Base-by-base conservation (phyloP, 2,113 vertebrate species). In the Centropus unirufus region DNA sequence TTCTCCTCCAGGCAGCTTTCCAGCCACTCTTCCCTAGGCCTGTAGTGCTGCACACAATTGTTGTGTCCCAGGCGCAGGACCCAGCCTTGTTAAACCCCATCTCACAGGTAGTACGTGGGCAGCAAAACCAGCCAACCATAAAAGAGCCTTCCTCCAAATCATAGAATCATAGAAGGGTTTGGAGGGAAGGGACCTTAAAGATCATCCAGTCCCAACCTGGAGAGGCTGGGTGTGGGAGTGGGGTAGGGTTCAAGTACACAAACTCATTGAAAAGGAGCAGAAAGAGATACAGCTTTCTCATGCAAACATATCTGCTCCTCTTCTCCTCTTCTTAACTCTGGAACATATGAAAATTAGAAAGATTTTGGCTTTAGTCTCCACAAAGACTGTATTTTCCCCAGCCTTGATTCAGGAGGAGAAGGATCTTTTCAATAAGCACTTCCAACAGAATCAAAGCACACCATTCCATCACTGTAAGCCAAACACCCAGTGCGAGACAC, bases 91-190 rank as follows among this genome's bases (percentile, higher is more conserved):
- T 36, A 36, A 36, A 36, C 36, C 27, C 58, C 2, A 1, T 90
- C 55, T 83, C 63, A 22, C n/a, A 69, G 68, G 59, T n/a, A 62
- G 51, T 0, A 0, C 0, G 0, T 14, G 87, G 36, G 51, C 1
- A 2, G n/a, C 66, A 47, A 26, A 36, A 55, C 15, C 54, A 39
- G 34, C 36, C 4, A 0, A 39, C 90, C 3, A 0, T 47, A 47
- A 67, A 85, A 36, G 36, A 36, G 36, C n/a, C n/a, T 64, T 76
- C 58, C 21, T 86, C 52, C 36, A 36, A 36, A 36, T 36, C 36
- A 36, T 36, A 36, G 36, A 36, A 36, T 36, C 36, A 36, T 36
- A 36, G 36, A 36, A 36, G 36, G 36, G 36, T 36, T 36, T 36
- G 36, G 36, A 36, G 7, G 36, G 36, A 36, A 36, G 36, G 36